Evolutionary conservation across 1,140 invertebrate species (phyloP).

Genomic region (Argopecten irradians): DNA sequence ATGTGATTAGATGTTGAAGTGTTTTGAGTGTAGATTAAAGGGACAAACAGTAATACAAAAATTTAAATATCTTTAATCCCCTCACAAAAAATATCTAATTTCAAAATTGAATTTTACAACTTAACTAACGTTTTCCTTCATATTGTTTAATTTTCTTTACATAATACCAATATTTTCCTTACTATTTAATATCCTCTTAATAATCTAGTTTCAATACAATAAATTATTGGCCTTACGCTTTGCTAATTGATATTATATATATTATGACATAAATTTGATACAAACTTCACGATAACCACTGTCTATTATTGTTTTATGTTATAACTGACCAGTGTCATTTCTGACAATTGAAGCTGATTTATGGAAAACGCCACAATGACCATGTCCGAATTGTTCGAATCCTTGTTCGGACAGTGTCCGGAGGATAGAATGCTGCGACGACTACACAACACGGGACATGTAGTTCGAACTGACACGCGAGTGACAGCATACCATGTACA

Average conservation of each 20-base stretch:
- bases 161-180: not conserved
- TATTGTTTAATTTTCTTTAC: too few species aligned
- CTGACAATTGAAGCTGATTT: not conserved
- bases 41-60: too few species aligned
- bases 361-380: not conserved
- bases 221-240: not conserved
- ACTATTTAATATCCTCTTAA: not conserved
- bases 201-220: not conserved
- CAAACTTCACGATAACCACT: not conserved
- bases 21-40: too few species aligned
- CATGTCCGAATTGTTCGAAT: not conserved
- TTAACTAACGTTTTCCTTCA: too few species aligned
- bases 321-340: not conserved
- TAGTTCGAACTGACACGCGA: not conserved
- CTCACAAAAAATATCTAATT: too few species aligned
- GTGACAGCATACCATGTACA: not conserved
- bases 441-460: not conserved
- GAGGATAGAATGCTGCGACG: not conserved
- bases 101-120: too few species aligned
- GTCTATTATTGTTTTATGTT: not conserved
- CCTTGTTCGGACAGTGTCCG: not conserved
- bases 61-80: too few species aligned
- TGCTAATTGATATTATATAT: not conserved
- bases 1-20: too few species aligned
- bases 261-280: not conserved